Conservation (phyloP, 2,888 invertebrate genomes). For the Mythimna ferrago region DNA sequence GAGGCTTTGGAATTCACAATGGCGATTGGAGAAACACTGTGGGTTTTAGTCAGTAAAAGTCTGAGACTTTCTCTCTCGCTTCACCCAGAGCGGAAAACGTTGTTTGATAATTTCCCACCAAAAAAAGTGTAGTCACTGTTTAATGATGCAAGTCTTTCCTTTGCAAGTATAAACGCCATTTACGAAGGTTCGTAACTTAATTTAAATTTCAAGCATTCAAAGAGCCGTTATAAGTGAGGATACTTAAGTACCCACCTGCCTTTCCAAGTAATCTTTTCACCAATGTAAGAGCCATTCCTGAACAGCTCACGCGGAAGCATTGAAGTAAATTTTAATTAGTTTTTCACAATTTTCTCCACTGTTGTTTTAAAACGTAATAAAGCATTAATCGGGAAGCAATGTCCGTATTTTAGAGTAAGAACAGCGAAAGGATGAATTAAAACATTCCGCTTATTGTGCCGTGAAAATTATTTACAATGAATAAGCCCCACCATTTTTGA, state of each 20-base stretch:
- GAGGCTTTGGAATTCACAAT: no score
- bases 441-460: conserved; percentile 15
- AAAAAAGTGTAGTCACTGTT: no score
- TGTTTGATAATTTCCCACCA: no score
- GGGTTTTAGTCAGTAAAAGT: no score
- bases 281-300: background rate
- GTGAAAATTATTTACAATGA: conserved; percentile 28
- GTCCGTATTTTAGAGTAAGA: conserved; percentile 16
- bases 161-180: background rate
- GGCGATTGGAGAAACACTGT: no score
- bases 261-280: background rate
- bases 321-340: conserved; percentile 10
- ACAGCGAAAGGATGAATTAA: conserved; percentile 29
- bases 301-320: background rate
- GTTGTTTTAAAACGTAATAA: conserved; percentile 25
- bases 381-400: conserved; percentile 24
- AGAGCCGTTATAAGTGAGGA: background rate
- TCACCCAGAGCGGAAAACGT: no score
- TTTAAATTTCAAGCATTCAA: background rate
- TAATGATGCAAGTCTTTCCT: background rate
- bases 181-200: background rate
- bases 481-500: conserved; percentile 15
- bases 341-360: background rate
- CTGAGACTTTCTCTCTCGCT: no score
- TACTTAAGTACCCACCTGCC: background rate